A percentile compares a stretch with the other conserved stretches of the same genome.
phyloP scores from a whole-genome alignment of 2,888 invertebrate genomes.

The Apoda limacodes region DNA sequence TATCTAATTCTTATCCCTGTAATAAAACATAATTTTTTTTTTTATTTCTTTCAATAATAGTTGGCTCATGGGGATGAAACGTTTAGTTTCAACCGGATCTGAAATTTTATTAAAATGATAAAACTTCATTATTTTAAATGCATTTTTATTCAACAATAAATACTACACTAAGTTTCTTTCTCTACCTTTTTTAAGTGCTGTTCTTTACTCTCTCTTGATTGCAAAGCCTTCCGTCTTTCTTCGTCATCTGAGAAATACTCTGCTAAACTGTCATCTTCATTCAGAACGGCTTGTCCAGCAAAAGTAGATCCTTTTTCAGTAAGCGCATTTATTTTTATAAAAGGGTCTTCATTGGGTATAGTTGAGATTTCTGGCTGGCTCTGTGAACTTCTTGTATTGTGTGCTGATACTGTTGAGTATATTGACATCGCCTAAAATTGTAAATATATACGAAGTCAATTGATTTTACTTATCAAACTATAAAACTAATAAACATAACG shows the following conservation, averaged over 20 bases:
- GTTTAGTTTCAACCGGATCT: not conserved
- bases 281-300: conserved; percentile 38
- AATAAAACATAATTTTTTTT: too few relatives aligned
- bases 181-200: conserved; percentile 38
- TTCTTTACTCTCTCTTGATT: conserved; percentile 46
- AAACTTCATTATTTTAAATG: conserved; percentile 11
- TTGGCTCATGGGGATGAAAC: too few relatives aligned
- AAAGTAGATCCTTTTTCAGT: conserved; percentile 45
- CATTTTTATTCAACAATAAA: conserved; percentile 36
- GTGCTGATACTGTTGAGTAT: conserved; percentile 66
- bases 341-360: conserved; percentile 34
- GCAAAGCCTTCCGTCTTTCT: conserved; percentile 52
- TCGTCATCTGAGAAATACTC: conserved; percentile 67
- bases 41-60: too few relatives aligned
- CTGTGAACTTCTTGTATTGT: conserved; percentile 27
- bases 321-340: conserved; percentile 40
- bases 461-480: too few relatives aligned
- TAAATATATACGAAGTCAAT: too few relatives aligned
- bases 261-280: conserved; percentile 43
- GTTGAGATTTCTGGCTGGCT: conserved; percentile 29
- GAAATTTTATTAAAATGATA: too few relatives aligned
- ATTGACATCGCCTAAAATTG: conserved; percentile 71
- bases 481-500: too few relatives aligned
- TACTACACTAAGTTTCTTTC: conserved; percentile 43
- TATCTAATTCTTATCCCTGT: conserved; percentile 10